Evolutionary conservation across 2,888 invertebrate genomes (phyloP).

Genomic region (Caenorhabditis plicata): DNA sequence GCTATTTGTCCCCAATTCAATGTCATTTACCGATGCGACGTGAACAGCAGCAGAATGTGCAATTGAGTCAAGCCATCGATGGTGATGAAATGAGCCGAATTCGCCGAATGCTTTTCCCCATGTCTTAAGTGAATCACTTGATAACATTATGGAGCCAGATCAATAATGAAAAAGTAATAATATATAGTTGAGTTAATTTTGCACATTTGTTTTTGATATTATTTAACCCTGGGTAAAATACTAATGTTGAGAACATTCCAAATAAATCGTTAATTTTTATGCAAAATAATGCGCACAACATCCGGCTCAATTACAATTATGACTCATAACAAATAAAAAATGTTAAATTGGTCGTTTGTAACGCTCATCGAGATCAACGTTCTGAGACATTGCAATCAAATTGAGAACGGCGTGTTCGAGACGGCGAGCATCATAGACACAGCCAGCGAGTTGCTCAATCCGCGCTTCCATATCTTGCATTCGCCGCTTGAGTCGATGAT

Average conservation of each 20-base stretch:
- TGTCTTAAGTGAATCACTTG: not conserved
- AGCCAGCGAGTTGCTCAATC: constrained; percentile 34
- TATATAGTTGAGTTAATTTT: not conserved
- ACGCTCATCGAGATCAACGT: constrained; percentile 30
- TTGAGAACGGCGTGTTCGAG: constrained; percentile 35
- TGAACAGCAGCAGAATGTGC: not conserved
- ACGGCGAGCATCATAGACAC: constrained; percentile 37
- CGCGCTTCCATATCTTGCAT: constrained; percentile 31
- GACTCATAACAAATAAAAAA: not conserved
- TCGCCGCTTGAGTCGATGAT: constrained; percentile 15
- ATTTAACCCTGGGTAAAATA: not conserved
- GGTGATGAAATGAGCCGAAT: not conserved
- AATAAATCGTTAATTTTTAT: not conserved
- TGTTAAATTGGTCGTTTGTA: constrained; percentile 12
- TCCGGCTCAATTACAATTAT: not conserved
- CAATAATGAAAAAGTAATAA: too few relatives aligned
- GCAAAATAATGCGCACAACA: not conserved
- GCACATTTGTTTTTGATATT: not conserved
- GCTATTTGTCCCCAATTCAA: constrained; percentile 10
- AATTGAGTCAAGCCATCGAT: not conserved
- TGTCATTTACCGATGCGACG: constrained; percentile 4
- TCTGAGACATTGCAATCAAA: constrained; percentile 31
- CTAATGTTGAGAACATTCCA: not conserved
- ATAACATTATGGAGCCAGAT: too few relatives aligned
- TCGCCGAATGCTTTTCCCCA: not conserved